Conservation (phyloP, 2,888 invertebrate species). For the Dascillus cervinus region DNA sequence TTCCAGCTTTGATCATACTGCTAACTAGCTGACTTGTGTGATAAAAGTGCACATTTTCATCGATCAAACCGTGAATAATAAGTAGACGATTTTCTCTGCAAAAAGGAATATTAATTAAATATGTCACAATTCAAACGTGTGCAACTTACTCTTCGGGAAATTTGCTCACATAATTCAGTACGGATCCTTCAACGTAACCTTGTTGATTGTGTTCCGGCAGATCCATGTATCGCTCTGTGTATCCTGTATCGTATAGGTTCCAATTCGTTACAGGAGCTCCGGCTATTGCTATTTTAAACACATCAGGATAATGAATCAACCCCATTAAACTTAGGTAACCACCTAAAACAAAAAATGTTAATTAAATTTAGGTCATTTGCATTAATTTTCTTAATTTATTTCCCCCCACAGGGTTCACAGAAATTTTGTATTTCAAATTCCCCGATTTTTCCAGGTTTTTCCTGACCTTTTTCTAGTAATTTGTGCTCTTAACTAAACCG, state of each 20-base stretch:
- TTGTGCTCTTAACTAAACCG: no score
- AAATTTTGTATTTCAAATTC: no score
- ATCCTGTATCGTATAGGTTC: constrained; percentile 96
- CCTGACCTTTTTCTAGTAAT: no score
- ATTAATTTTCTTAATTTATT: no score
- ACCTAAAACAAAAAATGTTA: constrained; percentile 42
- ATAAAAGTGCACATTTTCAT: constrained; percentile 98
- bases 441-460: no score
- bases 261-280: constrained; percentile 98
- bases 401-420: no score
- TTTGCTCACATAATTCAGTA: constrained; percentile 74
- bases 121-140: neutral
- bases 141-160: constrained; percentile 88
- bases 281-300: constrained; percentile 93
- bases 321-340: constrained; percentile 96
- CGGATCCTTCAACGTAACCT: constrained; percentile 79
- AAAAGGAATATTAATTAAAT: constrained; percentile 12
- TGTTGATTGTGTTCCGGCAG: constrained; percentile 65
- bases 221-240: constrained; percentile 97
- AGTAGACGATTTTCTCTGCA: constrained; percentile 77
- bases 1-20: constrained; percentile 85
- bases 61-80: constrained; percentile 94
- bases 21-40: constrained; percentile 91
- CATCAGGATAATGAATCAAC: constrained; percentile 81
- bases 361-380: no score